Percentiles rank a stretch among this genome's conserved stretches.
phyloP scores from a whole-genome alignment of 2,113 vertebrate species.

The Cyanoramphus novaezelandiae region DNA sequence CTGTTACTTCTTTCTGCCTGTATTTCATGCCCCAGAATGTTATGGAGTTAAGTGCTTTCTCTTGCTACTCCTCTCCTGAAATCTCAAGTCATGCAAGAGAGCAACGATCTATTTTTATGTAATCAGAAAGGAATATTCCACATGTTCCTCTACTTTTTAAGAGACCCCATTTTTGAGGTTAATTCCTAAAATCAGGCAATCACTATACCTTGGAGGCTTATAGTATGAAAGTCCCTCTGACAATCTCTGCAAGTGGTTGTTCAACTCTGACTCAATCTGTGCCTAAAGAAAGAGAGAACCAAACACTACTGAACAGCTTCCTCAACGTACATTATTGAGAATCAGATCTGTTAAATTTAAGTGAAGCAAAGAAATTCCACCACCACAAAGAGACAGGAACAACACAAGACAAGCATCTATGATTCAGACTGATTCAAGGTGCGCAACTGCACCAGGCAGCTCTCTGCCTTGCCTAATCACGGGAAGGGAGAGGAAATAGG shows the following conservation, averaged over 20 bases:
- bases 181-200: not conserved
- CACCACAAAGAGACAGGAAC: not conserved
- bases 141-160: not conserved
- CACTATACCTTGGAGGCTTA: slow-evolving; percentile 88
- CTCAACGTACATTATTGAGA: not conserved
- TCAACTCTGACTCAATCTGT: slow-evolving; percentile 90
- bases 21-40: not conserved
- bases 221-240: slow-evolving; percentile 91
- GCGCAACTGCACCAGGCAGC: not conserved
- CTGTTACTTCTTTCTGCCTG: not conserved
- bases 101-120: not conserved
- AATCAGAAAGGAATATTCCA: not conserved
- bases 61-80: not conserved
- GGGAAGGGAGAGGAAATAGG: not conserved
- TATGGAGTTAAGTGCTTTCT: not conserved
- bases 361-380: not conserved
- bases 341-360: not conserved
- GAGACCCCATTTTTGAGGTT: not conserved
- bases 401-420: not conserved
- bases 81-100: not conserved
- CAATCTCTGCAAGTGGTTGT: slow-evolving; percentile 87
- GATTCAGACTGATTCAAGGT: not conserved
- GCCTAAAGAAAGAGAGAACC: slow-evolving; percentile 70
- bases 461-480: not conserved
- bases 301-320: not conserved